phyloP scores from a whole-genome alignment of 2,888 invertebrate species.

The Anagyrus pseudococci region DNA sequence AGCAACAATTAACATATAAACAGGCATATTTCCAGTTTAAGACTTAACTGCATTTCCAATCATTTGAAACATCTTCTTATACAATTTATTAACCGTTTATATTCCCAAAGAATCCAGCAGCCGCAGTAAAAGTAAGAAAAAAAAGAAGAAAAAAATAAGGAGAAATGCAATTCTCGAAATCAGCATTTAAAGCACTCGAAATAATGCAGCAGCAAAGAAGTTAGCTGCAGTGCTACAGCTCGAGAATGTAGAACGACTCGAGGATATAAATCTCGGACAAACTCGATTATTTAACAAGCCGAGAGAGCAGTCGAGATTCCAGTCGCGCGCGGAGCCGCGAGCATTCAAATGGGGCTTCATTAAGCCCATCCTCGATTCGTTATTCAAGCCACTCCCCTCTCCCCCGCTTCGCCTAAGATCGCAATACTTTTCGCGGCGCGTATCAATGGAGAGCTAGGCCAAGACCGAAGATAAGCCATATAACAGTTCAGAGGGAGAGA shows the following conservation, averaged over 20 bases:
- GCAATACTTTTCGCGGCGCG: background rate
- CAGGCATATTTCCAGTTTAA: no score
- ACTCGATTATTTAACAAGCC: background rate
- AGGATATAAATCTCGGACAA: background rate
- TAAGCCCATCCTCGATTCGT: background rate
- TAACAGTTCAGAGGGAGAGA: background rate
- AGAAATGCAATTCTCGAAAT: no score
- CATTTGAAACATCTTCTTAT: no score
- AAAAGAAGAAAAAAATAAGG: conserved; percentile 1
- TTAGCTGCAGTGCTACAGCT: no score
- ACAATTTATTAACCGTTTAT: no score
- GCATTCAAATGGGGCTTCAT: background rate
- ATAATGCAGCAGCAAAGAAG: no score
- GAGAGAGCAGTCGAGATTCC: background rate
- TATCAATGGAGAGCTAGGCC: conserved; percentile 14
- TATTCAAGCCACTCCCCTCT: background rate
- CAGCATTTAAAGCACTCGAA: no score
- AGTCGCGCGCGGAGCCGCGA: background rate
- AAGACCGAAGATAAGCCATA: conserved; percentile 15
- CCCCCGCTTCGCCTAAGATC: background rate
- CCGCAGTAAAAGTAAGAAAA: no score
- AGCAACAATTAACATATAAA: background rate
- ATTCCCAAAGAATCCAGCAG: no score
- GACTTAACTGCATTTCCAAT: no score
- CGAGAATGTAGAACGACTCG: conserved; percentile 7